phyloP scores from a whole-genome alignment of 2,113 vertebrate genomes.

The Oreochromis tanganicae region DNA sequence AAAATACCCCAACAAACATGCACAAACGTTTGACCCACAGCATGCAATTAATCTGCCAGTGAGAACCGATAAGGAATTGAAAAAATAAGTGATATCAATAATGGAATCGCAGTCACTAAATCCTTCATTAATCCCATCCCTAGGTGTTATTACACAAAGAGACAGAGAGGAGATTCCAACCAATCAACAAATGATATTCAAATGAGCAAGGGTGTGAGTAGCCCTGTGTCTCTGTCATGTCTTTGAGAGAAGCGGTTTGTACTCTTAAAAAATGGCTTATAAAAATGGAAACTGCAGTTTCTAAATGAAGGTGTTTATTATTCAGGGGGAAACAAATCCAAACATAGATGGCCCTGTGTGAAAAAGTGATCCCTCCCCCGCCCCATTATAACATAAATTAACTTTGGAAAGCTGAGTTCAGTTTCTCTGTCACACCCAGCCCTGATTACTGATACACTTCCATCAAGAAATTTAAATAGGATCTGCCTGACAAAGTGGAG shows the following conservation, averaged over 20 bases:
- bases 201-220: neutral
- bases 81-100: neutral
- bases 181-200: neutral
- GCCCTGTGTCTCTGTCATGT: neutral
- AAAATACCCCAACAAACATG: neutral
- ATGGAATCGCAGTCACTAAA: neutral
- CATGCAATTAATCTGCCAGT: neutral
- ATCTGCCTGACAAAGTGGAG: neutral
- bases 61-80: neutral
- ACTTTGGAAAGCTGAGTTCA: neutral
- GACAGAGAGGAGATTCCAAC: neutral
- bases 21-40: neutral
- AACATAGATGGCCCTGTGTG: too few species aligned
- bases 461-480: neutral
- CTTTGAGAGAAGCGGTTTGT: neutral
- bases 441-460: neutral
- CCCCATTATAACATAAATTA: neutral
- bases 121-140: neutral
- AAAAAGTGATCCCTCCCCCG: too few species aligned
- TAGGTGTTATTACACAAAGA: neutral
- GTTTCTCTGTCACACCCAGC: neutral
- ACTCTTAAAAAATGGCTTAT: neutral
- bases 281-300: neutral
- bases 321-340: too few species aligned
- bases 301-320: too few species aligned